These are phyloP conservation scores for Bombycilla garrulus DNA, from an alignment of 2,113 vertebrate genomes.

Conservation along the genomic window DNA sequence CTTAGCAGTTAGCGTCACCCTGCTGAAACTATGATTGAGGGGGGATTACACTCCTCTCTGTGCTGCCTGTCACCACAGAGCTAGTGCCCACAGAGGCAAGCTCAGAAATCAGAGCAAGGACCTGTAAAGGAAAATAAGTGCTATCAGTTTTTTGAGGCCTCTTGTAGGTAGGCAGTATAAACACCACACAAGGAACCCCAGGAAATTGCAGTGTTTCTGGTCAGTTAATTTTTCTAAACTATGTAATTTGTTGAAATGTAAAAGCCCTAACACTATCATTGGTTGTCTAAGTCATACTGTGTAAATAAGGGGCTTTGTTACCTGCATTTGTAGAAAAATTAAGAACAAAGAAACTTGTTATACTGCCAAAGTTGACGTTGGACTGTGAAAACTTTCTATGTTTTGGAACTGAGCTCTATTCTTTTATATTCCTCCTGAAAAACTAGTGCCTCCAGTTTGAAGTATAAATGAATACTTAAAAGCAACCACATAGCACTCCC, in stretches of 20 bases:
- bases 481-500: not conserved
- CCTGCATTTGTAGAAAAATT: not conserved
- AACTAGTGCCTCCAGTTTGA: not conserved
- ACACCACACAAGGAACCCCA: not conserved
- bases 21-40: slow-evolving; percentile 23
- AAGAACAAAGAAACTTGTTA: not conserved
- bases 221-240: not conserved
- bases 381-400: not conserved
- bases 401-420: not conserved
- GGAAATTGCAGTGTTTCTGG: not conserved
- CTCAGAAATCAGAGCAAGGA: not conserved
- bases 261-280: not conserved
- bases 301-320: not conserved
- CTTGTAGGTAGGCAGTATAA: not conserved
- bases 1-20: slow-evolving; percentile 18
- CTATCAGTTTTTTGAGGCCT: not conserved
- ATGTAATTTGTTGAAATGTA: not conserved
- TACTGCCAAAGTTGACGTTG: not conserved
- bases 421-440: not conserved
- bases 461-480: not conserved
- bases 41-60: slow-evolving; percentile 25
- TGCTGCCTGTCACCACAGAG: not conserved
- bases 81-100: not conserved
- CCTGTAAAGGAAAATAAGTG: not conserved
- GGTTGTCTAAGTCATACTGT: not conserved